A percentile compares a stretch with the other conserved stretches of the same genome.
phyloP scores from a whole-genome alignment of 2,888 invertebrate species.

The Stenodera caucasica region DNA sequence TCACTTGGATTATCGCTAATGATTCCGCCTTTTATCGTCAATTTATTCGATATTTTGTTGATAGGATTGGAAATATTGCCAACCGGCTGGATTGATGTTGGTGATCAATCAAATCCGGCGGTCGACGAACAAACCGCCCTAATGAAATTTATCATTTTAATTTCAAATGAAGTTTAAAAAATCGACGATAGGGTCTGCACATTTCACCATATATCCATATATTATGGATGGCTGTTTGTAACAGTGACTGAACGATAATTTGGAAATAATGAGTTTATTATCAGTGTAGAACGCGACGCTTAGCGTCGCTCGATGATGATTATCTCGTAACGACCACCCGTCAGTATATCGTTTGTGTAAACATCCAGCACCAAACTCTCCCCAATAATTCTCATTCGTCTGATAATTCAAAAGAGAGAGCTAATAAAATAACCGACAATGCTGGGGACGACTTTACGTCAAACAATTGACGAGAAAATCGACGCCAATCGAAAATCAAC shows the following conservation, averaged over 20 bases:
- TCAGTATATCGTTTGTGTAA: conserved; percentile 15
- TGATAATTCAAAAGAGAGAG: conserved; percentile 18
- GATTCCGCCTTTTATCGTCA: neutral
- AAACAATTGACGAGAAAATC: conserved; percentile 40
- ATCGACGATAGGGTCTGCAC: conserved; percentile 17
- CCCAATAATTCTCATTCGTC: conserved; percentile 18
- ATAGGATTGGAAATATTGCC: conserved; percentile 4
- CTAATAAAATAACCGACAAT: conserved; percentile 18
- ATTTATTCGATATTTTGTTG: conserved; percentile 6
- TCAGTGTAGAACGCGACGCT: conserved; percentile 25
- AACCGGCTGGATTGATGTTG: conserved; percentile 9
- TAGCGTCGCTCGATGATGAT: conserved; percentile 19
- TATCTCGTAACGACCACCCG: conserved; percentile 24
- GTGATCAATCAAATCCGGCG: conserved; percentile 34
- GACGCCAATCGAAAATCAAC: conserved; percentile 53
- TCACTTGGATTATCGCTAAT: neutral
- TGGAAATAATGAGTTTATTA: conserved; percentile 30
- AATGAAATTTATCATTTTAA: conserved; percentile 32
- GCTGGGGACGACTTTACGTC: conserved; percentile 19
- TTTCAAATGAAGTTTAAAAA: conserved; percentile 34
- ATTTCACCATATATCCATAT: too few relatives aligned
- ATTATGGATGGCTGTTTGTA: too few relatives aligned
- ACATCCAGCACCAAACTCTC: conserved; percentile 18
- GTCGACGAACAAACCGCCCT: conserved; percentile 31
- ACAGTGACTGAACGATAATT: conserved; percentile 19